These are phyloP conservation scores for Lycophotia porphyrea DNA, from an alignment of 2,888 invertebrate species.

Conservation along the genomic window DNA sequence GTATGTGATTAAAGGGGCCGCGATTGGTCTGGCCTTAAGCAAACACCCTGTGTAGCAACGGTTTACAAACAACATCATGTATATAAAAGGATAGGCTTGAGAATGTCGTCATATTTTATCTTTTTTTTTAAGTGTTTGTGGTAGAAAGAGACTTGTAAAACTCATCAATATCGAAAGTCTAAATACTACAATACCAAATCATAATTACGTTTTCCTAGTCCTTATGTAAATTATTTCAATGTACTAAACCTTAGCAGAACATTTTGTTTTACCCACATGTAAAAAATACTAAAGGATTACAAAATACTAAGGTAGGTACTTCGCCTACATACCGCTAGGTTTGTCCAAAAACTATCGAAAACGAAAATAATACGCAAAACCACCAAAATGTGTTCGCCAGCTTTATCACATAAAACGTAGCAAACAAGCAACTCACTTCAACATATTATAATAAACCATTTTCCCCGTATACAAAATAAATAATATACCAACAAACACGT, in stretches of 20 bases:
- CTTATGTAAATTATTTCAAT: not conserved
- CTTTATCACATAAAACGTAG: not conserved
- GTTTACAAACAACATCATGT: constrained; percentile 45
- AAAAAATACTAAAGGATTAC: not conserved
- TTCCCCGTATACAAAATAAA: constrained; percentile 20
- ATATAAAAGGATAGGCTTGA: constrained; percentile 49
- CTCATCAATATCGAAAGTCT: not conserved
- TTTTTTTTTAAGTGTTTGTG: constrained; percentile 29
- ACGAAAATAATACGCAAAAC: not conserved
- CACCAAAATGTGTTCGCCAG: not conserved
- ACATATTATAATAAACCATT: constrained; percentile 12
- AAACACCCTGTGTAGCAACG: constrained; percentile 54
- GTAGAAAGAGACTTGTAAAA: not conserved
- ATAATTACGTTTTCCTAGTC: not conserved
- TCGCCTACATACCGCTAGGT: not conserved
- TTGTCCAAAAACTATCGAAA: not conserved
- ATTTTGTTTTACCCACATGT: too few species aligned
- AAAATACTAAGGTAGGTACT: not conserved
- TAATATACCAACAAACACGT: constrained; percentile 20
- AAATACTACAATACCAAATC: not conserved
- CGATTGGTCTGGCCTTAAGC: constrained; percentile 53
- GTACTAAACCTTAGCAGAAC: not conserved
- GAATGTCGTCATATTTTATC: constrained; percentile 18
- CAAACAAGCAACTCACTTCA: not conserved
- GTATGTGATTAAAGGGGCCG: constrained; percentile 58